phyloP scores from a whole-genome alignment of 2,888 invertebrate genomes.

The Beris chalybata region DNA sequence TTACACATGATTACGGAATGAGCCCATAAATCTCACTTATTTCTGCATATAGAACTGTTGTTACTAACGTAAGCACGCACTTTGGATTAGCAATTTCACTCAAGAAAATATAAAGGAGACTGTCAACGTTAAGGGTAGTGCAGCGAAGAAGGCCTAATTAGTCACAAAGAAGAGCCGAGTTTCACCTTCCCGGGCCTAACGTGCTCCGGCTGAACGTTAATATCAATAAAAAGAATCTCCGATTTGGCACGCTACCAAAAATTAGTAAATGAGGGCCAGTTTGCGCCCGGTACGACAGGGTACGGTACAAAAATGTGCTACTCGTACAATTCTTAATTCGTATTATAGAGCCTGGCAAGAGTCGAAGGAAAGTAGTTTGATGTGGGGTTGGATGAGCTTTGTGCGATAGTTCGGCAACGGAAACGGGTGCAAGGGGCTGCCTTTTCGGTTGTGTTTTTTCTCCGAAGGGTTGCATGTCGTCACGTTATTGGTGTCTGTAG shows the following conservation, averaged over 20 bases:
- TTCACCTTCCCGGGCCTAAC: slow-evolving; percentile 5
- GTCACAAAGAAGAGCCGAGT: background rate
- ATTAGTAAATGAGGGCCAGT: slow-evolving; percentile 40
- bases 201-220: slow-evolving; percentile 35
- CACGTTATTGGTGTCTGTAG: slow-evolving; percentile 50
- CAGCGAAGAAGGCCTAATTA: slow-evolving; percentile 7
- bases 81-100: no score
- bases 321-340: slow-evolving; percentile 41
- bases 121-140: slow-evolving; percentile 28
- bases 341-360: slow-evolving; percentile 43
- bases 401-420: background rate
- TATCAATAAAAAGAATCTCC: slow-evolving; percentile 39
- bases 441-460: background rate
- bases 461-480: slow-evolving; percentile 53
- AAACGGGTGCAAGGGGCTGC: slow-evolving; percentile 1
- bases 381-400: slow-evolving; percentile 17
- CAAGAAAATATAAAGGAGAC: background rate
- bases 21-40: no score
- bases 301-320: slow-evolving; percentile 39
- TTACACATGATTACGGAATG: no score
- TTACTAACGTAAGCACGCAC: no score
- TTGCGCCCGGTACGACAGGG: slow-evolving; percentile 40
- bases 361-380: background rate
- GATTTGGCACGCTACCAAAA: slow-evolving; percentile 40
- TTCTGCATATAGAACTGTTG: no score